Conservation (phyloP, 2,797 vertebrate genomes). For the Gambusia yucatana region DNA sequence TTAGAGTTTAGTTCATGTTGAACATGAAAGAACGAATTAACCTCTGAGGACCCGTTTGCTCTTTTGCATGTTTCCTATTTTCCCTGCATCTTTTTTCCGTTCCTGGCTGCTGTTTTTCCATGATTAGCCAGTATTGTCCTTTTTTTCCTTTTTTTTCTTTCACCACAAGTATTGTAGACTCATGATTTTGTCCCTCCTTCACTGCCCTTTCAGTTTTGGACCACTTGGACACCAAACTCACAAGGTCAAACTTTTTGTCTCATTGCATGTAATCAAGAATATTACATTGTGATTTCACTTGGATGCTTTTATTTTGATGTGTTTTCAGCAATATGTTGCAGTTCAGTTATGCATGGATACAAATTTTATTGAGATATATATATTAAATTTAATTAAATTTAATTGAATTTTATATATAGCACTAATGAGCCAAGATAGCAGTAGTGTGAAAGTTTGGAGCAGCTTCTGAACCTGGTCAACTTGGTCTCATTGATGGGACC, state of each 20-base stretch:
- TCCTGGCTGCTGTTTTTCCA: neutral
- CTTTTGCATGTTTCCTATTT: neutral
- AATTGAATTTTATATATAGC: no score
- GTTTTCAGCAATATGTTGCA: neutral
- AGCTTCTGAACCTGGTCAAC: neutral
- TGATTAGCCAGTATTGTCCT: neutral
- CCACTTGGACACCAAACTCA: neutral
- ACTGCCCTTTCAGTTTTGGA: neutral
- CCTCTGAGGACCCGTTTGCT: conserved; percentile 15
- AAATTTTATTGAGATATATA: no score
- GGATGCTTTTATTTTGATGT: neutral
- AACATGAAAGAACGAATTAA: conserved; percentile 34
- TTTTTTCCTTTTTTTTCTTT: neutral
- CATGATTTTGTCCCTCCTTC: neutral
- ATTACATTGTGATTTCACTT: neutral
- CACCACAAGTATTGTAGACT: neutral
- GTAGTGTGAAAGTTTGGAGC: no score
- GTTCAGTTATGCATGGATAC: neutral
- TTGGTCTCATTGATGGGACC: neutral
- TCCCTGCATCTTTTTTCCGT: neutral
- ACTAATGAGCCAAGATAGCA: no score
- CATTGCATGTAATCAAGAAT: neutral
- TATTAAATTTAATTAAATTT: no score
- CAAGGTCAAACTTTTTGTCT: neutral
- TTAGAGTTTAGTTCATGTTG: conserved; percentile 47